These are phyloP conservation scores for Corythucha ciliata DNA, from an alignment of 2,888 invertebrate species.

Conservation along the genomic window DNA sequence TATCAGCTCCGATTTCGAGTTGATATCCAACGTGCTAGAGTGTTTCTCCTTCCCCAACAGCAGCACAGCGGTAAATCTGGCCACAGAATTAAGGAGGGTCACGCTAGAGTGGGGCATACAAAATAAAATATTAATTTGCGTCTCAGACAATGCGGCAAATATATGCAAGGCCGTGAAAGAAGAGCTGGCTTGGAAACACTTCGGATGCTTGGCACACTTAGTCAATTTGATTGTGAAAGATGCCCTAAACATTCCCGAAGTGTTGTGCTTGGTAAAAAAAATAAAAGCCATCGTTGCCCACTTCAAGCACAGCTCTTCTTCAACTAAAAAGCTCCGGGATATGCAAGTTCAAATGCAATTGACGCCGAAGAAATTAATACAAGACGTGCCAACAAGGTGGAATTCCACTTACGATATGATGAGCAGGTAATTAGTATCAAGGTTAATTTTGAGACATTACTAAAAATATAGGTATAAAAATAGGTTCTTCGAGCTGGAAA, in stretches of 20 bases:
- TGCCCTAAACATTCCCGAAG: neutral
- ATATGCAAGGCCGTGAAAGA: conserved; percentile 32
- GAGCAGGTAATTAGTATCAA: no score
- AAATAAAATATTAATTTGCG: conserved; percentile 34
- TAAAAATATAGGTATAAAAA: no score
- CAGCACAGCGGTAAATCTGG: conserved; percentile 29
- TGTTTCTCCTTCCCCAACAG: conserved; percentile 25
- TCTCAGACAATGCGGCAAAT: conserved; percentile 34
- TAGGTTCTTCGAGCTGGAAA: conserved; percentile 23
- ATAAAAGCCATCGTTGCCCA: neutral
- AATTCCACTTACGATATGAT: conserved; percentile 24
- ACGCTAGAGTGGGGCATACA: conserved; percentile 25
- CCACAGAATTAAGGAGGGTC: conserved; percentile 6
- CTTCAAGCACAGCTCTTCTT: no score
- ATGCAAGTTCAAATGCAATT: no score
- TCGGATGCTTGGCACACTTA: conserved; percentile 10
- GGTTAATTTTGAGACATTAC: no score
- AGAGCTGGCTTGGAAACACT: conserved; percentile 28
- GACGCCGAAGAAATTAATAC: conserved; percentile 24
- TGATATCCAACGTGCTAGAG: conserved; percentile 32
- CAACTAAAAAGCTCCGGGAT: no score
- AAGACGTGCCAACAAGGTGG: conserved; percentile 22
- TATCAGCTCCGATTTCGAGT: conserved; percentile 28
- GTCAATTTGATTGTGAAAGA: conserved; percentile 10
- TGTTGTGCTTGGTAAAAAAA: neutral